Base-by-base conservation (phyloP, 2,888 invertebrate genomes). In the Phengaris arion region DNA sequence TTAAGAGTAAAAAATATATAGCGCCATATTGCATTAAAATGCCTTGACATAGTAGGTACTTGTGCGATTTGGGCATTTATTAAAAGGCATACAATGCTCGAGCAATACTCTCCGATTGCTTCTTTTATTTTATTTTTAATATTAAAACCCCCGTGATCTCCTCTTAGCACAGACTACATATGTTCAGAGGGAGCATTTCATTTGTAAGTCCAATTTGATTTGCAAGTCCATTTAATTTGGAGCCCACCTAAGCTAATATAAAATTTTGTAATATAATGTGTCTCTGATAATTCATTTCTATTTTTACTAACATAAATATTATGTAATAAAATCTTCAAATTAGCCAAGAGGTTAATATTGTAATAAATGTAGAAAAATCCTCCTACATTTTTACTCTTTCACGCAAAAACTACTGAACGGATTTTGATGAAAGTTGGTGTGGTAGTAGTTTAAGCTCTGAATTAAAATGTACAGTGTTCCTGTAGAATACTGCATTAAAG, bases 61-160 rank as follows among this genome's bases (percentile, higher is more conserved):
- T 82, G 82, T 85, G 87, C 87, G 90, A 91, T 92, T 90, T 87
- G 84, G 88, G 87, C 86, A 88, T 91, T 92, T 92, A 92, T 92
- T 92, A 91, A 90, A 92, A 88, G 86, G 90, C 92, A 91, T 87
- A 92, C 92, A 92, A 91, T 90, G 86, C 89, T 76, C 55, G 83
- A 84, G 82, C 89, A 89, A 89, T 89, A 88, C 87, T 88, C 84
- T 78, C 84, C 79, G 87, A 89, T 88, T 87, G 86, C 84, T 80
- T 87, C 86, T 86, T 88, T 87, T 86, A 86, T 91, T 92, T 92
- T 92, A 92, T 92, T 92, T 92, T 92, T 92, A 89, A 91, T 92
- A 92, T 91, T 91, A 91, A 91, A 88, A 86, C 90, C 90, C 82
- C 87, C 81, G 89, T 88, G 85, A 83, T 85, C 82, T 83, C 82